Base-by-base conservation (phyloP, 1,140 invertebrate species). In the Diprion similis region DNA sequence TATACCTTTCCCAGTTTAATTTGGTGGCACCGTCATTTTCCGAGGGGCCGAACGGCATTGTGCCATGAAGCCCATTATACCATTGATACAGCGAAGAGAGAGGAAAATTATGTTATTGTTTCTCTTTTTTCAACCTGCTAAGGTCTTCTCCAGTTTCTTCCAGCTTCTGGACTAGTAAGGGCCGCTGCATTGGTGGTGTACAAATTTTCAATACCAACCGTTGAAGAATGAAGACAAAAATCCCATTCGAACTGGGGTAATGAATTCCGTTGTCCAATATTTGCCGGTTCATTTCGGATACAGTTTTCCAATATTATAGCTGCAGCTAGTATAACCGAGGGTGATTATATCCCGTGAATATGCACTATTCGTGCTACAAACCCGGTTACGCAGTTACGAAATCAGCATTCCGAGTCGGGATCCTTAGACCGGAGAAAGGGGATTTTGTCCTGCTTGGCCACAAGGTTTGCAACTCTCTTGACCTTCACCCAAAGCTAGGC, bases 1-100 rank as follows among this genome's bases (percentile, higher is more conserved):
- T 76, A 47, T 70, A 72, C 72, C 78, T 70, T 82, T 82, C 81
- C 78, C 73, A 75, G 73, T 77, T 78, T 74, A 79, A 84, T 84
- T 82, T 79, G 72, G 74, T 78, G 74, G 72, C 77, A 85, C 79
- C 51, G 51, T 59, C 51, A 59, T 59, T 59, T 59, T 59, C 51
- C 51, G 51, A 59, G 51, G 51, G 51, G 51, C 51, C 2, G 24
- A 37, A 37, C 2, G 24, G 1, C 24, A 37, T 37, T 37, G 24
- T 37, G 24, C 24, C 24, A 37, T 6, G 24, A 6, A 37, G 24
- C 24, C 51, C 51, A 59, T 13, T 59, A 17, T 13, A 13, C 11
- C n/a, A 59, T 59, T 59, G 51, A 59, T 59, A 59, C 51, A 4
- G n/a, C 51, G 51, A 59, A 59, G 51, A 9, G 51, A 59, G 51